A percentile compares a stretch with the other conserved stretches of the same genome.
These are phyloP conservation scores for Plutomurus gul DNA, from an alignment of 1,140 invertebrate genomes.

Conservation along the genomic window DNA sequence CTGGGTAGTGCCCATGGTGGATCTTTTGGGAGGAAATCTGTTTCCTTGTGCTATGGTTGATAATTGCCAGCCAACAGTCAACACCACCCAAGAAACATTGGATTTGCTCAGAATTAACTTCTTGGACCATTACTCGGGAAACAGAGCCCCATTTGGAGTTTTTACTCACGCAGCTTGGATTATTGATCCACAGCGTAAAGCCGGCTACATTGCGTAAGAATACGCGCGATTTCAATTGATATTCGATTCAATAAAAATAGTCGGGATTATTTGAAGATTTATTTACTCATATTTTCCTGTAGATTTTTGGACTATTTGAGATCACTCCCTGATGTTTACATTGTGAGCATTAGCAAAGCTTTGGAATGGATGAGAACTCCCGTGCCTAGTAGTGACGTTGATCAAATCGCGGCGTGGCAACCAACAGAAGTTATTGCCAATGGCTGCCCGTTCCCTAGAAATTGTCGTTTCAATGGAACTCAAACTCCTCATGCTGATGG, in stretches of 20 bases:
- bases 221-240: neutral
- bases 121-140: slow-evolving; percentile 62
- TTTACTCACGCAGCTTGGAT: slow-evolving; percentile 66
- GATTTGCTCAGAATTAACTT: slow-evolving; percentile 63
- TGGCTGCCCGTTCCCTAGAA: neutral
- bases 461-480: neutral
- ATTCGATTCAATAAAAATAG: neutral
- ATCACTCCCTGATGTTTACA: slow-evolving; percentile 47
- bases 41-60: slow-evolving; percentile 60
- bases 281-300: neutral
- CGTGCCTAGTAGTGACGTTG: neutral
- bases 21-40: slow-evolving; percentile 49
- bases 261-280: neutral
- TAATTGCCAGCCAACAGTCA: slow-evolving; percentile 55
- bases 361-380: slow-evolving; percentile 58
- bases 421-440: neutral
- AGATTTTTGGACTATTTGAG: slow-evolving; percentile 53
- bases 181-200: neutral
- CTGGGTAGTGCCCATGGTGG: slow-evolving; percentile 59
- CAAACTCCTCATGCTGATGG: neutral
- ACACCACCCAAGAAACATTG: slow-evolving; percentile 59
- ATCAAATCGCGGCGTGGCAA: slow-evolving; percentile 11
- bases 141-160: slow-evolving; percentile 66
- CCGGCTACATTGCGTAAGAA: neutral
- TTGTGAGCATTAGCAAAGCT: slow-evolving; percentile 54